phyloP scores from a whole-genome alignment of 2,113 vertebrate genomes.

The Pholis gunnellus region DNA sequence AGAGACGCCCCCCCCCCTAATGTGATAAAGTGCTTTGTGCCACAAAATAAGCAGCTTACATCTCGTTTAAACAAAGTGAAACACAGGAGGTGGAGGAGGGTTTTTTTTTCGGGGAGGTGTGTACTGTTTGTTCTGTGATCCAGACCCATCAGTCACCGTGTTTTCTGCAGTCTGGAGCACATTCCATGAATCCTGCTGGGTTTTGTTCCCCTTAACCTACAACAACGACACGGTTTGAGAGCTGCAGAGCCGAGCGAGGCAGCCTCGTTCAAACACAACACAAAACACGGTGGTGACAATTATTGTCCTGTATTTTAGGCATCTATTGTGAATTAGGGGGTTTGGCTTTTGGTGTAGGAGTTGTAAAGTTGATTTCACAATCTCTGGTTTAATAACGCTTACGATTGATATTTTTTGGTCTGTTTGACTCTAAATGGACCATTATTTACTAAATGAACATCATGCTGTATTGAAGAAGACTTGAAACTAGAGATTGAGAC shows the following conservation, averaged over 20 bases:
- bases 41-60: slow-evolving; percentile 43
- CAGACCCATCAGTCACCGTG: slow-evolving; percentile 61
- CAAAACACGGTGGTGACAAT: background rate
- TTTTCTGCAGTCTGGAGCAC: slow-evolving; percentile 71
- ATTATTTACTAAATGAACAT: too few species aligned
- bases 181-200: slow-evolving; percentile 75
- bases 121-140: slow-evolving; percentile 56
- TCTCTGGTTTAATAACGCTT: background rate
- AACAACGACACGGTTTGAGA: slow-evolving; percentile 21
- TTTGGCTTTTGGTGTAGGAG: background rate
- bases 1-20: background rate
- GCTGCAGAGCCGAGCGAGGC: slow-evolving; percentile 27
- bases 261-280: slow-evolving; percentile 8
- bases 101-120: slow-evolving; percentile 10
- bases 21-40: slow-evolving; percentile 31
- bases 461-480: too few species aligned
- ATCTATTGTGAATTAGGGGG: background rate
- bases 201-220: slow-evolving; percentile 70
- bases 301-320: background rate
- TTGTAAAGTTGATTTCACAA: background rate
- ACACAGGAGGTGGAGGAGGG: slow-evolving; percentile 3
- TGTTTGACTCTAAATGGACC: too few species aligned
- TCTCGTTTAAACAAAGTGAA: slow-evolving; percentile 55
- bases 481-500: too few species aligned
- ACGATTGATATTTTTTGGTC: background rate